Base-by-base conservation (phyloP, 2,797 vertebrate genomes). In the Sebastiscus albofasciatus region DNA sequence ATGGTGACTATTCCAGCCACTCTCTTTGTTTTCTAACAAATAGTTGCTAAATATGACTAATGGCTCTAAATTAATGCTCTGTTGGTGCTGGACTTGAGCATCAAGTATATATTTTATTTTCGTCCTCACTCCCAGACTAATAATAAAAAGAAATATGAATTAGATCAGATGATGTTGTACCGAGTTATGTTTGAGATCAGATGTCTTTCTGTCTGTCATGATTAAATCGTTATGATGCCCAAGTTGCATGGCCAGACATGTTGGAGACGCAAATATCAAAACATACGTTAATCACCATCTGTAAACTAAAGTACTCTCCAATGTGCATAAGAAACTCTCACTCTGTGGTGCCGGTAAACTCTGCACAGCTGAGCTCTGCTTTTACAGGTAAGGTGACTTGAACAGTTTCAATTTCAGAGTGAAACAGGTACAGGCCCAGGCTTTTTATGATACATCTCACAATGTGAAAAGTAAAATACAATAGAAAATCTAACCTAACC, bases 271-370 rank as follows among this genome's bases (percentile, higher is more conserved):
- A 54, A 54, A 34, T 54, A 73, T 64, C 16, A 60, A 56, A 33
- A 20, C n/a, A 34, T 26, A 4, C 0, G 9, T 29, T 22, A 56
- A 8, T 39, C 36, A 65, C 61, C 1, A n/a, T 61, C 9, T 1
- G 46, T 64, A 66, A 66, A 31, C 58, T 6, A 42, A 9, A 22
- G 49, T 29, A 34, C 24, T 56, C 9, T 1, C 5, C 46, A 26
- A 58, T 42, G 49, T 39, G 16, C 7, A 65, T 22, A 2, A 64
- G 60, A 65, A 64, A 4, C 5, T 67, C 18, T 66, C 62, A 20
- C 20, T 56, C 18, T 39, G 0, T 6, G 11, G 5, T 39, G 26
- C 11, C 1, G 4, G 0, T 6, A n/a, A 13, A 24, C 62, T 33
- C 27, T 65, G 8, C 24, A n/a, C 4, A 27, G 36, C 34, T 75